Evolutionary conservation across 1,140 invertebrate genomes (phyloP), one percentile per base, ranked within the genome.

Genomic region (Scaptomyza pallida): DNA sequence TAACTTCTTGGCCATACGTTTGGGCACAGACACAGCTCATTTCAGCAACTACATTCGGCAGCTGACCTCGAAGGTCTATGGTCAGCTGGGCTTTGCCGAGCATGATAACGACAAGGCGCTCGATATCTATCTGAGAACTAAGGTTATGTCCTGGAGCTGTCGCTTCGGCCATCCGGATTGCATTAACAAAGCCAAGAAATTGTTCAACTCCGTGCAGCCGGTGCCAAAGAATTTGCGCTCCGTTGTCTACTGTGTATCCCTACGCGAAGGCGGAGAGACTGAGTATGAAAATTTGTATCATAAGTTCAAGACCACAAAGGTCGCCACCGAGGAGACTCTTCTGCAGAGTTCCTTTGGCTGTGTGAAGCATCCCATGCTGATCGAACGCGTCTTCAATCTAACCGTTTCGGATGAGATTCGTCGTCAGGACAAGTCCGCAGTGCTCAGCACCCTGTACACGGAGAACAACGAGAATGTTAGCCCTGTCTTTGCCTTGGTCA

Each of bases 341-440:
- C 93, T 95, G 86, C 83, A 94, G n/a, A 90, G 79, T 59, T 92
- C 92, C 0, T 92, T 94, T 9, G 93, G 94, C 6, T 95, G 94
- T 60, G 93, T 94, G 0, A 91, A 89, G 16, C 83, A 93, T 59
- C 69, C 89, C 12, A 55, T 40, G 78, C 56, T 90, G 93, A 37
- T 86, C 91, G 63, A 79, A 43, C 90, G 55, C 64, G 92, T 77
- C 45, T 90, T 78, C 59, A 74, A 81, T 56, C 73, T 75, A 51
- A 56, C 67, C 13, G 43, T 91, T 56, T 79, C 68, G 30, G 77
- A 91, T 52, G 85, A 90, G 9, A 92, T 93, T 10, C 89, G 92
- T 17, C 63, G 65, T 1, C 92, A 93, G 59, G 90, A 92, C 60
- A 91, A 92, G 30, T 75, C 81, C 1, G 69, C 81, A 3, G 90